A percentile compares a stretch with the other conserved stretches of the same genome.
These are phyloP conservation scores for Cyclura pinguis DNA, from an alignment of 2,797 vertebrate genomes.

Conservation along the genomic window DNA sequence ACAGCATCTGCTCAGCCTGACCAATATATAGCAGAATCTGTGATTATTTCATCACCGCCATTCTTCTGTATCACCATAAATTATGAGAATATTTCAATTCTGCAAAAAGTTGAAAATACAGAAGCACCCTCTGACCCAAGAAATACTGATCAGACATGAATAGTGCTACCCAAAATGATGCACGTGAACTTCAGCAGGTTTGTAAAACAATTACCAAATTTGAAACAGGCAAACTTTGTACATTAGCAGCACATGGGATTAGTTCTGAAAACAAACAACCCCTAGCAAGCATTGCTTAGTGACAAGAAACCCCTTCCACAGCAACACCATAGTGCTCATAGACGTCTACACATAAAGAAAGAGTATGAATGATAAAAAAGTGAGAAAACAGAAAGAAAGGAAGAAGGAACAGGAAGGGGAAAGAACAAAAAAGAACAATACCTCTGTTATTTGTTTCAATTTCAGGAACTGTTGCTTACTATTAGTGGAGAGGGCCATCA, in stretches of 20 bases:
- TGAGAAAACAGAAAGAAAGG: not conserved
- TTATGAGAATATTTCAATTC: not conserved
- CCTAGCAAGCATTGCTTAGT: constrained; percentile 46
- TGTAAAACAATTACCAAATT: not conserved
- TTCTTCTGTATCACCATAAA: not conserved
- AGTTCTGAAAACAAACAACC: constrained; percentile 52
- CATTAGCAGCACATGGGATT: constrained; percentile 48
- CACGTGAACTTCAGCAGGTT: not conserved
- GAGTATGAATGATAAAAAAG: not conserved
- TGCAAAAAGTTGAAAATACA: not conserved
- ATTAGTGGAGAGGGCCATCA: constrained; percentile 70
- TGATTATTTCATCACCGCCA: not conserved
- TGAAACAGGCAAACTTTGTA: not conserved
- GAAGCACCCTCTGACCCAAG: not conserved
- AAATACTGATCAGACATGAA: not conserved
- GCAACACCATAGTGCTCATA: constrained; percentile 54
- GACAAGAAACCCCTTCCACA: constrained; percentile 51
- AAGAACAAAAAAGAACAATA: constrained; percentile 69
- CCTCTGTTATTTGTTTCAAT: constrained; percentile 71
- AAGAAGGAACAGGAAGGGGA: constrained; percentile 37
- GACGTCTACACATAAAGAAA: constrained; percentile 45
- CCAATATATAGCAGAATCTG: not conserved
- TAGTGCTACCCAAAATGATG: not conserved
- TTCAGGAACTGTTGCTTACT: constrained; percentile 75
- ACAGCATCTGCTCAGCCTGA: not conserved